Percentiles rank a stretch among this genome's conserved stretches.
phyloP scores from a whole-genome alignment of 1,140 invertebrate species.

The Drosophila novamexicana region DNA sequence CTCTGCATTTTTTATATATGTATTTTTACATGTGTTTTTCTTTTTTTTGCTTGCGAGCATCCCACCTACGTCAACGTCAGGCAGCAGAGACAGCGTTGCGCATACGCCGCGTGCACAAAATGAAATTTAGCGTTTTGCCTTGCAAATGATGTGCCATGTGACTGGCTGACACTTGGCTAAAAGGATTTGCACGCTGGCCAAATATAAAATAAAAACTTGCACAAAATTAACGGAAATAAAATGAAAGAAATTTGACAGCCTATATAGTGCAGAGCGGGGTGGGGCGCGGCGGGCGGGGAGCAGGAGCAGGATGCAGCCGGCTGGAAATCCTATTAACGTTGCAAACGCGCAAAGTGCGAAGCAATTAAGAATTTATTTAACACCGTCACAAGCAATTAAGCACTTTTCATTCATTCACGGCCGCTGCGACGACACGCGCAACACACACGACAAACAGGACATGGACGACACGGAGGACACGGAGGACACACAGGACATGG shows the following conservation, averaged over 20 bases:
- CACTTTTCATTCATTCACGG: slow-evolving; percentile 83
- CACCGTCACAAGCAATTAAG: slow-evolving; percentile 84
- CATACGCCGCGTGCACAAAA: slow-evolving; percentile 59
- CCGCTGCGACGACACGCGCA: slow-evolving; percentile 14
- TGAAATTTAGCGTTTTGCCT: slow-evolving; percentile 82
- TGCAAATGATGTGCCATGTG: slow-evolving; percentile 74
- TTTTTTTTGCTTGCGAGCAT: slow-evolving; percentile 24
- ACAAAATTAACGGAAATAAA: slow-evolving; percentile 79
- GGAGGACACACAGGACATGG: slow-evolving; percentile 9
- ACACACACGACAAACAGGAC: background rate
- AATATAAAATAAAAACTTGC: slow-evolving; percentile 48
- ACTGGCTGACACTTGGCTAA: slow-evolving; percentile 73
- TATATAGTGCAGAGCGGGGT: slow-evolving; percentile 6
- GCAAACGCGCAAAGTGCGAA: slow-evolving; percentile 84
- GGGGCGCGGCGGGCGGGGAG: background rate
- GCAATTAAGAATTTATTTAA: slow-evolving; percentile 85
- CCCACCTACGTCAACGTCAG: slow-evolving; percentile 40
- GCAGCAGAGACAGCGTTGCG: slow-evolving; percentile 24
- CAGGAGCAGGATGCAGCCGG: background rate
- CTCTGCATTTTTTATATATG: slow-evolving; percentile 50
- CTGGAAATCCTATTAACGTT: slow-evolving; percentile 82
- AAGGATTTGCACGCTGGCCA: slow-evolving; percentile 74
- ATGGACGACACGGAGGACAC: slow-evolving; percentile 3
- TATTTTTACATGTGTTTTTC: slow-evolving; percentile 15
- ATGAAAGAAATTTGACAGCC: slow-evolving; percentile 67